Evolutionary conservation across 23 tunicate species (phyloP).

Genomic region (Ascidia mentula): DNA sequence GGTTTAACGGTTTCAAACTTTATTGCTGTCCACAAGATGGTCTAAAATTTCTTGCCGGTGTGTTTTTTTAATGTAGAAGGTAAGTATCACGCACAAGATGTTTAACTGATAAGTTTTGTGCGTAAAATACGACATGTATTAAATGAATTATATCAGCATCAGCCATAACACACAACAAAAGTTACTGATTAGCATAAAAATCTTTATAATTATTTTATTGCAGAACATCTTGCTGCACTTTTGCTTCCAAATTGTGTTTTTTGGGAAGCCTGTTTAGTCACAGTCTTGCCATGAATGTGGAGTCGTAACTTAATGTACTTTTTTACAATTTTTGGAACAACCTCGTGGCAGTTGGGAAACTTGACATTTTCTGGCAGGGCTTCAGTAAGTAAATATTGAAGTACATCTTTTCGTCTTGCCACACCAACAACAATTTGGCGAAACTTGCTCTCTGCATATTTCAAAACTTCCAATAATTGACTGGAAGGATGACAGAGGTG

Average conservation of each 20-base stretch:
- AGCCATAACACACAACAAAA: background rate
- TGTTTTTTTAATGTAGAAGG: no score
- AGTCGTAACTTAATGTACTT: conserved; percentile 10
- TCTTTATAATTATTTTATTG: background rate
- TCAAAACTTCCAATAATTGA: background rate
- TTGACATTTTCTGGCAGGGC: no score
- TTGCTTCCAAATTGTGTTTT: conserved; percentile 10
- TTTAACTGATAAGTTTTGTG: no score
- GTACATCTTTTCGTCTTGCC: no score
- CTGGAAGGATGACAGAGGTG: background rate
- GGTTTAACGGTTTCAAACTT: no score
- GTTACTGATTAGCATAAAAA: background rate
- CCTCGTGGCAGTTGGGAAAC: no score
- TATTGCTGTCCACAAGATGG: background rate
- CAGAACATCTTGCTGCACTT: background rate
- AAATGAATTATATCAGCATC: no score
- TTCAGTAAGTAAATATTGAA: background rate
- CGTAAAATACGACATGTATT: no score
- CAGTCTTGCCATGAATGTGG: conserved; percentile 14
- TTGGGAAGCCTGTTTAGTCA: background rate
- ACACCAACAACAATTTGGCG: no score
- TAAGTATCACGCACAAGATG: no score
- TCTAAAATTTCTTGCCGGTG: no score
- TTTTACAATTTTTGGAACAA: conserved; percentile 5
- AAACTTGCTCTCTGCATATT: no score